Evolutionary conservation across 2,113 vertebrate species (phyloP).

Genomic region (Labeo catla): DNA sequence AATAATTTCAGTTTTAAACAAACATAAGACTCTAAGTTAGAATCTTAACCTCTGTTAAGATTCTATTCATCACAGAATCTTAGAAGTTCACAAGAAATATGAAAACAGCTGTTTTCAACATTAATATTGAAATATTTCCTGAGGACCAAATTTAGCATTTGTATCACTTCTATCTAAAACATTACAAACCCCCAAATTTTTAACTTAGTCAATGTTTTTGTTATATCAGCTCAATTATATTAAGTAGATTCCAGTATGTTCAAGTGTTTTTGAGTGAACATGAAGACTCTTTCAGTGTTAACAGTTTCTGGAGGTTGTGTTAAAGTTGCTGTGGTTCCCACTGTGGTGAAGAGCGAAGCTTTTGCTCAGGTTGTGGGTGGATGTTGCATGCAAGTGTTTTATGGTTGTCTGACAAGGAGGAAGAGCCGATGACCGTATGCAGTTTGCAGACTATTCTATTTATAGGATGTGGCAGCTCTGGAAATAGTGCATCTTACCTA

Average conservation of each 20-base stretch:
- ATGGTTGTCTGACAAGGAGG: neutral
- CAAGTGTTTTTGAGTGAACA: neutral
- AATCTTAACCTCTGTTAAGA: neutral
- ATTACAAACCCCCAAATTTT: neutral
- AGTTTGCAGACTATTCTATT: neutral
- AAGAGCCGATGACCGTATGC: neutral
- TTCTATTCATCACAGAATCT: neutral
- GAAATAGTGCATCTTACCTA: neutral
- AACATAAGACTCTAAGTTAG: no score
- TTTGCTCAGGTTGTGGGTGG: neutral
- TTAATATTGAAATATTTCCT: neutral
- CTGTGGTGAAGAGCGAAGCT: neutral
- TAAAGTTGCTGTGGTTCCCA: no score
- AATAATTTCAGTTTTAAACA: no score
- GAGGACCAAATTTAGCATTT: neutral
- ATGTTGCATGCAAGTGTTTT: constrained; percentile 15
- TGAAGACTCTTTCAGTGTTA: neutral
- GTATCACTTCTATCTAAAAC: neutral
- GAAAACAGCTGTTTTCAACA: neutral
- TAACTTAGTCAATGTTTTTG: neutral
- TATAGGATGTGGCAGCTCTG: neutral
- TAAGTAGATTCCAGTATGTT: neutral
- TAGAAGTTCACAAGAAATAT: neutral
- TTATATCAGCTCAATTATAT: neutral
- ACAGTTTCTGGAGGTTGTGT: no score